Percentiles rank a stretch among this genome's conserved stretches.
Evolutionary conservation across 2,113 vertebrate genomes (phyloP).

Genomic region (Anser cygnoides): DNA sequence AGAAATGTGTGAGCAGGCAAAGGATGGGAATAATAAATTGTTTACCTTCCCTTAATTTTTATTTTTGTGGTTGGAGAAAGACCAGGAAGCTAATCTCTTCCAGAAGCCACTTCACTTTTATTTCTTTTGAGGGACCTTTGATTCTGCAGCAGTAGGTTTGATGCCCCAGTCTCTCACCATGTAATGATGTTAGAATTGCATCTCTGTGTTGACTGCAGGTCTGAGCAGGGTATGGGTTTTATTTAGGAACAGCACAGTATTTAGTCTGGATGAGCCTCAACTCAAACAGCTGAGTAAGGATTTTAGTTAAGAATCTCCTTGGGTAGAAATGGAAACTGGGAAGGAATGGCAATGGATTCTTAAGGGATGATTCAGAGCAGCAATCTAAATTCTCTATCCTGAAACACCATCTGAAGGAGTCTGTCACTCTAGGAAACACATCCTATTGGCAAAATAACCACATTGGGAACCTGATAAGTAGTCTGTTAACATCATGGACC

Average conservation of each 20-base stretch:
- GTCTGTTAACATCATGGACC: neutral
- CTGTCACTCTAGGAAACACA: neutral
- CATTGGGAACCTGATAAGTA: neutral
- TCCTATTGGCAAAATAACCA: too few species aligned
- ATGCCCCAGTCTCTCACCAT: neutral
- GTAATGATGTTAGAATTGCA: neutral
- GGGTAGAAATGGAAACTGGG: neutral
- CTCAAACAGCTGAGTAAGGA: neutral
- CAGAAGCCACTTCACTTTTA: neutral
- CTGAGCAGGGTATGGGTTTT: neutral
- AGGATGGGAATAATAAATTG: neutral
- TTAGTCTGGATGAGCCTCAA: neutral
- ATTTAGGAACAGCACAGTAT: neutral
- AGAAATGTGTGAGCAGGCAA: neutral
- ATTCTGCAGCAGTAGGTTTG: neutral
- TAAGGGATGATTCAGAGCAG: neutral
- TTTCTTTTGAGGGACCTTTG: neutral
- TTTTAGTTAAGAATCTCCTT: neutral
- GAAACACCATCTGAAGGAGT: neutral
- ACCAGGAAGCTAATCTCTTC: neutral
- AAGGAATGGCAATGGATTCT: neutral
- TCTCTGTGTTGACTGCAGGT: neutral
- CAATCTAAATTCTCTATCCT: neutral
- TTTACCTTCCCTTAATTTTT: neutral
- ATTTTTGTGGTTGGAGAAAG: neutral